Evolutionary conservation across 2,797 vertebrate species (phyloP), one percentile per base, ranked within the genome.

Genomic region (Typhlichthys subterraneus): DNA sequence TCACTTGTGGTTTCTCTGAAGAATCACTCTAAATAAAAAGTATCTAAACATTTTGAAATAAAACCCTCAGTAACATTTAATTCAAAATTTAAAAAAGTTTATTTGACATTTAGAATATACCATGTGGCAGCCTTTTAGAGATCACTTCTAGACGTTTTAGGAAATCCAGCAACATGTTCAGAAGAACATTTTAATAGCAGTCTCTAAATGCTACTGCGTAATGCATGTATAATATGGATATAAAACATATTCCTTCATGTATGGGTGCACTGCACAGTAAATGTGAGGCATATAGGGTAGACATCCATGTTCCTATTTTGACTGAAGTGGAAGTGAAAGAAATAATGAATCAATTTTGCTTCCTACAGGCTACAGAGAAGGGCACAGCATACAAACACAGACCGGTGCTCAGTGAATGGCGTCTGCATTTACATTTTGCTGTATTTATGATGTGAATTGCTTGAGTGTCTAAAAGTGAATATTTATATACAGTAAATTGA

Each of bases 71-170:
- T 17, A 45, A 47, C 11, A 12, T 45, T 1, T 9, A 8, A 8
- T 10, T 52, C 5, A 6, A 7, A 5, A 8, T 10, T 15, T 51
- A 42, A 38, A 61, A 83, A 63, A 46, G 29, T 67, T 83, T 81
- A 84, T 88, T 89, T 65, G 77, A 56, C 38, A 61, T 83, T 82
- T 65, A 76, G 70, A 82, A 80, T 70, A 85, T 76, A 85, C 77
- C 73, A 61, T 53, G 33, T 64, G 84, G 75, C 83, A 87, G 76
- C 80, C 77, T 81, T 73, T 82, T 61, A 29, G 66, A 79, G 33
- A 38, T 38, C 33, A 6, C 33, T 38, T 73, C 66, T 70, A 63
- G 84, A 81, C 86, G 84, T 85, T 23, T 23, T 3, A 23, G 83
- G 82, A 75, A 70, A 70, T 72, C 64, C 70, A 61, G 78, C 57